phyloP scores from a whole-genome alignment of 64 coral and sea anemone species.

The Montipora capricornis region DNA sequence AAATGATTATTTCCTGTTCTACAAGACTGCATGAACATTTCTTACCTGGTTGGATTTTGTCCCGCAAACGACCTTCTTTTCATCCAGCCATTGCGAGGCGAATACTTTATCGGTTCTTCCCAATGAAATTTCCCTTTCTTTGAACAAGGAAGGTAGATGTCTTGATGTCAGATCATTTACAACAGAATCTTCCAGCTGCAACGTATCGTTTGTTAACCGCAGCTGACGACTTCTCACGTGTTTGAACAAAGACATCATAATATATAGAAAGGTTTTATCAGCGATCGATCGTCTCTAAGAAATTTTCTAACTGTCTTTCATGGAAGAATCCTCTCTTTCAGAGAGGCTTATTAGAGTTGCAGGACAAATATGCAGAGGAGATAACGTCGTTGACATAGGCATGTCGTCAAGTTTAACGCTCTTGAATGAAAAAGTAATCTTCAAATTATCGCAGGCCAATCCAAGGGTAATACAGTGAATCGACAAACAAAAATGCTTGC shows the following conservation, averaged over 20 bases:
- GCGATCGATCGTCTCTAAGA: not conserved
- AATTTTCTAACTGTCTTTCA: not conserved
- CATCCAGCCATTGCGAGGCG: constrained; percentile 83
- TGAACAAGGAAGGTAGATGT: constrained; percentile 56
- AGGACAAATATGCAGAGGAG: not conserved
- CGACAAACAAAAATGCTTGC: not conserved
- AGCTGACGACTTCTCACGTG: constrained; percentile 36
- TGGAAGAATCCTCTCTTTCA: not conserved
- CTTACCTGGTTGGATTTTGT: constrained; percentile 86
- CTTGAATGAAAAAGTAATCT: not conserved
- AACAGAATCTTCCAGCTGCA: constrained; percentile 11
- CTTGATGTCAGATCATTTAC: constrained; percentile 29
- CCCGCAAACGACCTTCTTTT: constrained; percentile 70
- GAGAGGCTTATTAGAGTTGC: not conserved
- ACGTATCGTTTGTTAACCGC: not conserved
- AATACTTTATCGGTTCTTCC: constrained; percentile 83
- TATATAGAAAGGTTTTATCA: not conserved
- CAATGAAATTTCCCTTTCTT: constrained; percentile 45
- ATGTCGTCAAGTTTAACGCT: not conserved
- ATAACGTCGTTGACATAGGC: not conserved
- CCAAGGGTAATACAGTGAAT: not conserved
- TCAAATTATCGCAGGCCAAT: not conserved
- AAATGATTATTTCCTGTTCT: no score
- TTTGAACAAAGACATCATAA: constrained; percentile 55
- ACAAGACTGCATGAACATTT: not conserved